Base-by-base conservation (phyloP, 2,797 vertebrate species). In the Danio jaintianensis region DNA sequence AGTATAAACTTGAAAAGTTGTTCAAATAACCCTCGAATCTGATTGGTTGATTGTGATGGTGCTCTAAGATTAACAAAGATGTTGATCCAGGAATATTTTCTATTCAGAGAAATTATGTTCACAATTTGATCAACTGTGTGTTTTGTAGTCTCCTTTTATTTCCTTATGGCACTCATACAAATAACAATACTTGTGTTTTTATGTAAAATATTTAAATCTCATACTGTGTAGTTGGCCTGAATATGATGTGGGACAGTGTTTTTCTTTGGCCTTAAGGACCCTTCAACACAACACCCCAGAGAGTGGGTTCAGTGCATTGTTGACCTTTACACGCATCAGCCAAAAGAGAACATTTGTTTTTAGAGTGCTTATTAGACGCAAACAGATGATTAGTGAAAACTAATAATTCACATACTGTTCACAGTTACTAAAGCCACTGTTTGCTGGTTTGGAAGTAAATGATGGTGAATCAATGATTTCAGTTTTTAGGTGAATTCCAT, bases 251-350 rank as follows among this genome's bases (percentile, higher is more conserved):
- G 69, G 36, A 75, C 62, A 59, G 36, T 61, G 50, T 59, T 50
- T 68, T 78, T 59, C 7, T 58, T 18, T 74, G 53, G 38, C 75
- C 53, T 55, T 16, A 61, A 42, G 22, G 20, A 29, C 56, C 18
- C 29, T 63, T 63, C 43, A 61, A 42, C 42, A 42, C 40, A 64
- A 82, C 29, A 78, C 64, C 48, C 42, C 18, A 61, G 59, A 76
- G 59, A 52, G 78, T 18, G 45, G 62, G 42, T 55, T 68, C 18
- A 69, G 15, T 69, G 11, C 18, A 50, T 29, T 62, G 40, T 56
- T 78, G 74, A 62, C 79, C 47, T 22, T 74, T 75, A 58, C 48
- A 62, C 62, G 4, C 29, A 78, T 71, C 29, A 13, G 13, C 43
- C 40, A 63, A 75, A 75, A 43, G 45, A 61, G 62, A 82, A 47